Evolutionary conservation across 2,113 vertebrate genomes (phyloP), one percentile per base, ranked within the genome.

Genomic region (Callospermophilus lateralis): DNA sequence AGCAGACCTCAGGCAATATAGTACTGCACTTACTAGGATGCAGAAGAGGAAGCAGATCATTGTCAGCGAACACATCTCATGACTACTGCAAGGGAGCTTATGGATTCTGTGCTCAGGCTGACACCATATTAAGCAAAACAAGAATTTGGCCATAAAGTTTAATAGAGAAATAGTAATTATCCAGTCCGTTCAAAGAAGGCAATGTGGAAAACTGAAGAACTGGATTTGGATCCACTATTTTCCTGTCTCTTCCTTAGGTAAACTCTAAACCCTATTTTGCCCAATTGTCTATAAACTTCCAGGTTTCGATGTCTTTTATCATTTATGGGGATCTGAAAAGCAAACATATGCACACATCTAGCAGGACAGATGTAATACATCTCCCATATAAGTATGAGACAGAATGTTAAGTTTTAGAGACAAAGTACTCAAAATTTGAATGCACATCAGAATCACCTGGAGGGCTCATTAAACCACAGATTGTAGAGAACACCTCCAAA

Each of bases 91-190:
- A 15, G 3, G 13, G 30, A 89, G 32, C 26, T 30, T 6, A 24
- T 45, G 68, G 79, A 11, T 67, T 74, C 65, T 94, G 51, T 39
- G 24, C 58, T 92, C 53, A 80, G 45, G 73, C 65, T 93, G 67
- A 84, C 19, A 63, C 13, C n/a, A 67, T 42, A n/a, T 51, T 65
- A 90, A 89, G 84, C 74, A 61, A 96, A 98, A 89, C 45, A 74
- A 63, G 63, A 30, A 76, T 85, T 26, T 96, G 83, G 4, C 32
- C 81, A 83, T 80, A 79, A 93, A 91, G 84, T 67, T 28, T 90
- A 95, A 93, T 10, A 63, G 19, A 34, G 77, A 84, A 93, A 96
- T 70, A 13, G 72, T 22, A 83, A 93, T 73, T 67, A 92, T 68
- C 53, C 0, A 0, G 51, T 68, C 39, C 63, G 10, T 79, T 79